Base-by-base conservation (phyloP, 2,113 vertebrate genomes). In the Oncorhynchus gorbuscha region DNA sequence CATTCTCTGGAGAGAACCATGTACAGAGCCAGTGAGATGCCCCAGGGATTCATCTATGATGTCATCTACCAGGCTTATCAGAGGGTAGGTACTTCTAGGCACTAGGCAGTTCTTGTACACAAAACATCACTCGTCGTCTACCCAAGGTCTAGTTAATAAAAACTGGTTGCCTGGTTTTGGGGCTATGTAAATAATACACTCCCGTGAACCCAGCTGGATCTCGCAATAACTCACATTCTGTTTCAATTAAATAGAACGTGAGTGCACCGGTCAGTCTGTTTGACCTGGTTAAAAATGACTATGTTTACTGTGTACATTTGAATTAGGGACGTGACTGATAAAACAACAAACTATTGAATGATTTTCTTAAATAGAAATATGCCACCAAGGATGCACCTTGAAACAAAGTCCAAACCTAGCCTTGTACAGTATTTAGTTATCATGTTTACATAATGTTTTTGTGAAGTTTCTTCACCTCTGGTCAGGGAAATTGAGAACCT, bases 21-120 rank as follows among this genome's bases (percentile, higher is more conserved):
- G 77, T 95, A 98, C 91, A 92, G 96, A 90, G 97, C 97, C 3
- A 99, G 98, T 84, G 98, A 99, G 91, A 99, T 98, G 97, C 98
- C 98, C 39, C 98, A 99, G 84, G 97, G 96, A 11, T 99, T 99
- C 86, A 89, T 94, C 0, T 99, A 96, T 86, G 94, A 96, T 73
- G 85, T 95, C 83, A 97, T 99, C 88, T 91, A 89, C 81, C 90
- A 93, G 84, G 96, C 97, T 13, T 99, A 99, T 87, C 93, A 93
- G 78, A 94, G 92, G 94, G 98, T 99, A 92, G 86, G 89, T 66
- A 62, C 39, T 45, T 45, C 7, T 35, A 51, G 51, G 39, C 39
- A 45, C 7, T 35, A 51, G 51, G 39, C 39, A 45, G 9, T 4
- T 55, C 1, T 55, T 55, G 16, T 18, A 55, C 39, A 45, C 39